Evolutionary conservation across 1,140 invertebrate species (phyloP).

Genomic region (Araneus ventricosus): DNA sequence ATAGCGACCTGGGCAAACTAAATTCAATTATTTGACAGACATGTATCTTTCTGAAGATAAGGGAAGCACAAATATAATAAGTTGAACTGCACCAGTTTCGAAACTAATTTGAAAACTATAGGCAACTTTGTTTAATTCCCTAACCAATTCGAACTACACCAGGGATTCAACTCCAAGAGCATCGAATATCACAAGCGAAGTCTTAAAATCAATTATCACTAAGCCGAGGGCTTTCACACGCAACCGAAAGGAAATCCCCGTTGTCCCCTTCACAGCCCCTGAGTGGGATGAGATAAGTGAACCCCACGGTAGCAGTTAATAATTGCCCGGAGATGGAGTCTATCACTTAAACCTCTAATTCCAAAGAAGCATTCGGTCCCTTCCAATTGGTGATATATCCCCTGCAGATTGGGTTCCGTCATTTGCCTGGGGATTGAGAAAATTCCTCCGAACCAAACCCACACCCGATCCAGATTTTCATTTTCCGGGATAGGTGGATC

Average conservation of each 20-base stretch:
- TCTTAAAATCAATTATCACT: not conserved
- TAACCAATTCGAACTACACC: too few relatives aligned
- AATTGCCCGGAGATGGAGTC: slow-evolving; percentile 15
- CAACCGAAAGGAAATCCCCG: not conserved
- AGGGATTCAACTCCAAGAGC: not conserved
- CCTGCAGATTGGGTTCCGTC: slow-evolving; percentile 29
- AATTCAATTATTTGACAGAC: too few relatives aligned
- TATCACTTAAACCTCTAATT: slow-evolving; percentile 12
- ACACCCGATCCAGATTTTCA: not conserved
- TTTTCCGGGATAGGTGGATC: slow-evolving; percentile 13
- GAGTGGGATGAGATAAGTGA: not conserved
- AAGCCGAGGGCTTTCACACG: not conserved
- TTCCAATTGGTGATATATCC: slow-evolving; percentile 29
- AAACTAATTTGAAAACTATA: too few relatives aligned
- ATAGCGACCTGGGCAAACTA: too few relatives aligned
- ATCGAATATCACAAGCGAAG: not conserved
- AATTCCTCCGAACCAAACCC: not conserved
- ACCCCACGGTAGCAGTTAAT: not conserved
- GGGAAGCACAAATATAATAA: too few relatives aligned
- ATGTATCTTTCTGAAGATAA: too few relatives aligned
- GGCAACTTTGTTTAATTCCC: too few relatives aligned
- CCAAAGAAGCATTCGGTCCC: not conserved
- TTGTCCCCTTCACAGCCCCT: not conserved
- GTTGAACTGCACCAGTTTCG: too few relatives aligned
- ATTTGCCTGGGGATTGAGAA: not conserved